phyloP scores from a whole-genome alignment of 2,113 vertebrate genomes.

The Leptobrachium leishanense region DNA sequence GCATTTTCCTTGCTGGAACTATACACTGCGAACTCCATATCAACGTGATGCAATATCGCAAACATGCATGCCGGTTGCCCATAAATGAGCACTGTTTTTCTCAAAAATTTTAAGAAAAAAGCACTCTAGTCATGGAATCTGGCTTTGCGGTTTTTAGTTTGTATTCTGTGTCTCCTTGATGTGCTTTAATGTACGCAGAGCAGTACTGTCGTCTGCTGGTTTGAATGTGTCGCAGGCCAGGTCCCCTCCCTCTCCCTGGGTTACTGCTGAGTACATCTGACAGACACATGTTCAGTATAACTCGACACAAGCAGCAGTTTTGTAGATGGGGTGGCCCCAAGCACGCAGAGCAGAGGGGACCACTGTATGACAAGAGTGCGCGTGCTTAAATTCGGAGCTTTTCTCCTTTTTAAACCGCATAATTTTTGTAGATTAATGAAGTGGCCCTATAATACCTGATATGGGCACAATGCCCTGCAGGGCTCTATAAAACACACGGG shows the following conservation, averaged over 20 bases:
- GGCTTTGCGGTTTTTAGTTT: too few relatives aligned
- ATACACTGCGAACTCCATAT: too few relatives aligned
- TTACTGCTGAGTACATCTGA: constrained; percentile 43
- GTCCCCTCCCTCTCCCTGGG: constrained; percentile 44
- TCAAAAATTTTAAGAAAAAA: too few relatives aligned
- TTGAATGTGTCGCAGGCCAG: not conserved
- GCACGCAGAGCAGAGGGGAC: too few relatives aligned
- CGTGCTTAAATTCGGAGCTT: not conserved
- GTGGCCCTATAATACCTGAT: not conserved
- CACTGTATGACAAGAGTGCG: too few relatives aligned
- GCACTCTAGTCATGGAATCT: too few relatives aligned
- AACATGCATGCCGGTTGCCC: too few relatives aligned
- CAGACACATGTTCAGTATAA: constrained; percentile 44
- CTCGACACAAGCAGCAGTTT: constrained; percentile 23
- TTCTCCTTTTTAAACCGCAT: not conserved
- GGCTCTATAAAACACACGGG: too few relatives aligned
- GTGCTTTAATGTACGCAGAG: constrained; percentile 49
- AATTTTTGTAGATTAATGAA: not conserved
- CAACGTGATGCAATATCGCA: too few relatives aligned
- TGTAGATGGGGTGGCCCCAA: not conserved
- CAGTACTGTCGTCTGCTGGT: not conserved
- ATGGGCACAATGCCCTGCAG: not conserved
- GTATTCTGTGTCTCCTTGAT: not conserved
- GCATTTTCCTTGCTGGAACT: too few relatives aligned
- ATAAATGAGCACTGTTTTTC: too few relatives aligned